phyloP scores from a whole-genome alignment of 2,113 vertebrate species.

The Canis aureus region DNA sequence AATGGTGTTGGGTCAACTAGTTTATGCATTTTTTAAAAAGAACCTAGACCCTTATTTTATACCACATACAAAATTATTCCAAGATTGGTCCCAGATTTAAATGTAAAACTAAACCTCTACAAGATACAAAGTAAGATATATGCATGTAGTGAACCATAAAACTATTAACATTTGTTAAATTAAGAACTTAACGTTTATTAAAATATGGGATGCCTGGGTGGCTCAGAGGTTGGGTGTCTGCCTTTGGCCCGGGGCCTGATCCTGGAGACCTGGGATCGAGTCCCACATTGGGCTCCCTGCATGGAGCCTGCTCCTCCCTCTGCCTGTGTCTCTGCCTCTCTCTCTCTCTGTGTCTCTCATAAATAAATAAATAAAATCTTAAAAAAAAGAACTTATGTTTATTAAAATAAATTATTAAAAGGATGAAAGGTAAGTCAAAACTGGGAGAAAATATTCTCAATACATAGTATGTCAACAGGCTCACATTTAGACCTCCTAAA shows the following conservation, averaged over 20 bases:
- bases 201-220: neutral
- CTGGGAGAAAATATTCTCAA: neutral
- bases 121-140: neutral
- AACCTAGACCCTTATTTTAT: neutral
- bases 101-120: neutral
- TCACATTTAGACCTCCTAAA: neutral
- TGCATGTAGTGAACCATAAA: neutral
- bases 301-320: no score
- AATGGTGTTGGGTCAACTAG: neutral
- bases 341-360: no score
- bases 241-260: no score
- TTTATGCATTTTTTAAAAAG: neutral
- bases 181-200: neutral
- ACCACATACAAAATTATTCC: neutral
- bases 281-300: no score
- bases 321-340: no score
- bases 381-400: neutral
- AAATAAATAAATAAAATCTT: no score
- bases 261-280: no score
- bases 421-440: neutral
- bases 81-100: neutral
- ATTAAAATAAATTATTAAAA: conserved; percentile 5
- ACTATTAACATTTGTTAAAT: neutral
- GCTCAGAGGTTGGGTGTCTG: no score
- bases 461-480: neutral